These are phyloP conservation scores for Peromyscus attwateri DNA, from an alignment of 2,797 vertebrate species.

Conservation along the genomic window DNA sequence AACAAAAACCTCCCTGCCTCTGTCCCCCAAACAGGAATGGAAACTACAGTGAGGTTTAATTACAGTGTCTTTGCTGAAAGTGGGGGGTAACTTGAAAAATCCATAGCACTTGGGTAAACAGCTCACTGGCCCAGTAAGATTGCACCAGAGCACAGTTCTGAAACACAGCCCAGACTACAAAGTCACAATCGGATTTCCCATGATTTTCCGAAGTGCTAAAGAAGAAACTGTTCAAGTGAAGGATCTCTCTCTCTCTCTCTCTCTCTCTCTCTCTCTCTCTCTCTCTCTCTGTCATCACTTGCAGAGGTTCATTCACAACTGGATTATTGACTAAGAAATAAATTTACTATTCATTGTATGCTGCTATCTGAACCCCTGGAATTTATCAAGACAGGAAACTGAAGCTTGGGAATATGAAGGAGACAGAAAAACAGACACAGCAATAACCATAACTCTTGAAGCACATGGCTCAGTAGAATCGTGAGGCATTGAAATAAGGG, in stretches of 20 bases:
- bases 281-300: background rate
- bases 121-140: slow-evolving; percentile 43
- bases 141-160: slow-evolving; percentile 57
- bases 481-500: slow-evolving; percentile 64
- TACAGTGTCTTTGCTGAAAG: background rate
- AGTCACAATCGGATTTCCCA: slow-evolving; percentile 53
- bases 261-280: background rate
- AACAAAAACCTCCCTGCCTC: background rate
- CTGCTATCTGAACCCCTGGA: slow-evolving; percentile 23
- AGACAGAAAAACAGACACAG: slow-evolving; percentile 59
- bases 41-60: background rate
- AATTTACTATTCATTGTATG: slow-evolving; percentile 31
- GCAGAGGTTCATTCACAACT: background rate
- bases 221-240: slow-evolving; percentile 29
- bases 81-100: background rate
- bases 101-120: background rate
- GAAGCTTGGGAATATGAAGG: slow-evolving; percentile 31
- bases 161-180: slow-evolving; percentile 42
- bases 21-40: background rate
- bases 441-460: slow-evolving; percentile 42
- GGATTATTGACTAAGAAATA: slow-evolving; percentile 40
- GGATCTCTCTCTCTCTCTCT: background rate
- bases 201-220: slow-evolving; percentile 60
- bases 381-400: slow-evolving; percentile 34
- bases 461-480: background rate